Conservation (phyloP, 2,113 vertebrate species). For the Ardeotis arabs region DNA sequence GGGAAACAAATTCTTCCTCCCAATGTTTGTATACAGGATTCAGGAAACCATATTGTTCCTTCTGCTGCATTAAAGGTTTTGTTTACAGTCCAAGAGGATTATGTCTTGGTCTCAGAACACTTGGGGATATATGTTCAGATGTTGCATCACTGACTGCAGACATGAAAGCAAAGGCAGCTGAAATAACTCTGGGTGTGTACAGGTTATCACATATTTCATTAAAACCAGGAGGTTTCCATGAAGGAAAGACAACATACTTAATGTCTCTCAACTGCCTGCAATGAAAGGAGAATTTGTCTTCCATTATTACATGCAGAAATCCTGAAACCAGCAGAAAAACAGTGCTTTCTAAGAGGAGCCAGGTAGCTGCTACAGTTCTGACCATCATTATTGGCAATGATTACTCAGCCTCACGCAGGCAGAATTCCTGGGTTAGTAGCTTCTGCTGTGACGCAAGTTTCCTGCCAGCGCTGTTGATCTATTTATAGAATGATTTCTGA, state of each 20-base stretch:
- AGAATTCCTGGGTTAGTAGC: background rate
- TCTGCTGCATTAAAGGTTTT: background rate
- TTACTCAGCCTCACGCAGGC: background rate
- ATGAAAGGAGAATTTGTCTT: background rate
- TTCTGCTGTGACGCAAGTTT: conserved; percentile 10
- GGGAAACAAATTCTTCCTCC: background rate
- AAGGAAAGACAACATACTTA: background rate
- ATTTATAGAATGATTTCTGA: conserved; percentile 30
- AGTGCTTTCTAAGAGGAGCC: background rate
- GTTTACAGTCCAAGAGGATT: background rate
- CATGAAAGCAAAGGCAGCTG: background rate
- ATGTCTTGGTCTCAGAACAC: background rate
- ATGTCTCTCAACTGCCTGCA: background rate
- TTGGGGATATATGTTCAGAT: background rate
- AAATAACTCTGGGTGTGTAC: background rate
- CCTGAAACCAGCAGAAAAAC: background rate
- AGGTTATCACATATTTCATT: background rate
- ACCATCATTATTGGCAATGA: background rate
- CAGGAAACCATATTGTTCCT: background rate
- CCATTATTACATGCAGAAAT: background rate
- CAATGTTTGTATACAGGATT: background rate
- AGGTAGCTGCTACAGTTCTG: background rate
- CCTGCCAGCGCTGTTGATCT: conserved; percentile 22
- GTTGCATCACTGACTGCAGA: background rate
- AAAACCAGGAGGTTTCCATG: background rate